Conservation (phyloP, 2,888 invertebrate species). For the Ochropacha duplaris region DNA sequence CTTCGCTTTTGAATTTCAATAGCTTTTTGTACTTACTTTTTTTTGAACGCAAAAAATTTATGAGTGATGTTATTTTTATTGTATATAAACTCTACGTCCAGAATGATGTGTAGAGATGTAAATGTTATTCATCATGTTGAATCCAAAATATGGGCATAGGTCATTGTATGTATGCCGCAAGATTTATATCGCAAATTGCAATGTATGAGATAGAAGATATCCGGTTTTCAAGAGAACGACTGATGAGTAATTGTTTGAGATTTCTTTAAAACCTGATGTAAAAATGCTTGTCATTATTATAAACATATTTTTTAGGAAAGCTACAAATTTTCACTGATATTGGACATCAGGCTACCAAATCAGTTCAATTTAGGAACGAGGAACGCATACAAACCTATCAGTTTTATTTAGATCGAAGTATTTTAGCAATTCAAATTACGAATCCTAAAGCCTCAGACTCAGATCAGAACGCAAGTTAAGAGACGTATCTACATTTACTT, state of each 20-base stretch:
- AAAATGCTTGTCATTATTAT: slow-evolving; percentile 12
- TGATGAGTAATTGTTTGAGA: slow-evolving; percentile 14
- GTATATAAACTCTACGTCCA: neutral
- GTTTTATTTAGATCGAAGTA: neutral
- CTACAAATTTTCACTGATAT: no score
- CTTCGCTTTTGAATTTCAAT: no score
- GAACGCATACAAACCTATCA: no score
- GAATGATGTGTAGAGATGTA: neutral
- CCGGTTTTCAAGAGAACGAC: slow-evolving; percentile 17
- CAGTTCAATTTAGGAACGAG: no score
- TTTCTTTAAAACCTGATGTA: slow-evolving; percentile 11
- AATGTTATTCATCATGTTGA: neutral
- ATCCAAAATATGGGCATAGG: no score
- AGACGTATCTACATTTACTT: neutral
- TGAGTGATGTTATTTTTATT: neutral
- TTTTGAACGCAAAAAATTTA: no score
- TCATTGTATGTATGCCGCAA: neutral
- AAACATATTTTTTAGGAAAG: neutral
- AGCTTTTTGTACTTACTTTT: no score
- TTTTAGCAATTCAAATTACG: neutral
- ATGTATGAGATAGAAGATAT: slow-evolving; percentile 8
- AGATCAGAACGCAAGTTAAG: neutral
- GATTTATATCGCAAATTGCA: neutral
- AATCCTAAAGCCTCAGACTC: neutral
- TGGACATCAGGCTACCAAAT: no score